Base-by-base conservation (phyloP, 1,140 invertebrate genomes). In the Vollenhovia emeryi region DNA sequence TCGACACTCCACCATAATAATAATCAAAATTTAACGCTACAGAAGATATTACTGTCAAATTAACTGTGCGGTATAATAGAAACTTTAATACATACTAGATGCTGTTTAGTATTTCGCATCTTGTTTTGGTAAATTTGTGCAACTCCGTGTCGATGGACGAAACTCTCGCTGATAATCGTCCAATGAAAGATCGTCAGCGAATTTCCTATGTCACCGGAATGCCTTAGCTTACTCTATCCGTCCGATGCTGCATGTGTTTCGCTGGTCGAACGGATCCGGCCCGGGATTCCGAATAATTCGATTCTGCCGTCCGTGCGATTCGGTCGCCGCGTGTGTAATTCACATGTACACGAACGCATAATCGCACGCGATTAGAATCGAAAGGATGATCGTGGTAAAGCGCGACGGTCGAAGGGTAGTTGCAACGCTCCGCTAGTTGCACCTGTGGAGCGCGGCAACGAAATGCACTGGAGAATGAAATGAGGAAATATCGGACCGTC, bases 361-460 rank as follows among this genome's bases (percentile, higher is more conserved):
- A 82, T 82, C 60, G 76, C 76, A 55, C 66, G 13, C 78, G 78
- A 82, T 73, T 80, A 80, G 78, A 71, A 80, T 55, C 78, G 78
- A 71, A 80, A 80, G 76, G 64, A 71, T 50, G 64, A 43, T 1
- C 33, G 78, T 40, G 7, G 64, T 30, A 57, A 71, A 80, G 24
- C 48, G 36, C 74, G 55, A 30, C 40, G 55, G 18, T 30, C 40
- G 57, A 33, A 24, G 36, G 73, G 55, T 48, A 15, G 74, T 60
- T 45, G 74, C 36, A 18, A 45, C 55, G 73, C 55, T 76, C 3
- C 36, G 74, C 36, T 80, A 52, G 64, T 13, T 80, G 64, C 45
- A 68, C 48, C 45, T 68, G 62, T 24, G 60, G 43, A 50, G 40
- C 36, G 40, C 30, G 36, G 48, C 48, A 27, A 66, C 75, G 40